Conservation (phyloP, 2,797 vertebrate species). For the Craterocephalus amniculus region DNA sequence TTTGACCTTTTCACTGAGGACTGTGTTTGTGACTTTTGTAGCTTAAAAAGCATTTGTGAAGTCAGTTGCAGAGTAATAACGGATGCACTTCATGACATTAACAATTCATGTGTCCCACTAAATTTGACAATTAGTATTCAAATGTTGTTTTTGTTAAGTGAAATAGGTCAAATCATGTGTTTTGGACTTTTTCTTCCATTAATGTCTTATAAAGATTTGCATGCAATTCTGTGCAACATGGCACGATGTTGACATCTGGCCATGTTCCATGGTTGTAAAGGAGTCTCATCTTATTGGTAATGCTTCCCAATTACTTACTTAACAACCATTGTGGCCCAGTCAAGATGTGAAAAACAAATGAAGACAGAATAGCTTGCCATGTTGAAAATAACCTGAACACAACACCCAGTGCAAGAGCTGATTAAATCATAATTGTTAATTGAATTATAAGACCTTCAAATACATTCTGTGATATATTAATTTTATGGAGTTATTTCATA, state of each 20-base stretch:
- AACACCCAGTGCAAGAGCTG: background rate
- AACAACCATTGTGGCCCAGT: background rate
- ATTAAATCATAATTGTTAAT: background rate
- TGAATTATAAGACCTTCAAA: background rate
- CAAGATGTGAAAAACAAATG: background rate
- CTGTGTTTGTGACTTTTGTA: constrained; percentile 1
- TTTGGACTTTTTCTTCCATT: background rate
- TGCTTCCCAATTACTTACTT: background rate
- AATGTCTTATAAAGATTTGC: background rate
- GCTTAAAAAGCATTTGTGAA: background rate
- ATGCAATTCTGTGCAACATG: background rate
- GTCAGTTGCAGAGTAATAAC: background rate
- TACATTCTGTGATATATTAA: background rate
- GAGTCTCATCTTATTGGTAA: background rate
- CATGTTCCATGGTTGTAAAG: too few species aligned
- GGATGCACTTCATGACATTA: background rate
- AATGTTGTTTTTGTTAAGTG: background rate
- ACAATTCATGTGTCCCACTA: background rate
- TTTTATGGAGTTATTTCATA: background rate
- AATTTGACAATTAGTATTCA: background rate
- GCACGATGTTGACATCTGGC: background rate
- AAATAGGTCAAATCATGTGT: background rate
- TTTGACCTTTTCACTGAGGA: constrained; percentile 6
- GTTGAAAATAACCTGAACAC: background rate
- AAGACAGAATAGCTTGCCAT: background rate